A percentile compares a stretch with the other conserved stretches of the same genome.
Evolutionary conservation across 2,888 invertebrate genomes (phyloP).

Genomic region (Hetaerina titia): DNA sequence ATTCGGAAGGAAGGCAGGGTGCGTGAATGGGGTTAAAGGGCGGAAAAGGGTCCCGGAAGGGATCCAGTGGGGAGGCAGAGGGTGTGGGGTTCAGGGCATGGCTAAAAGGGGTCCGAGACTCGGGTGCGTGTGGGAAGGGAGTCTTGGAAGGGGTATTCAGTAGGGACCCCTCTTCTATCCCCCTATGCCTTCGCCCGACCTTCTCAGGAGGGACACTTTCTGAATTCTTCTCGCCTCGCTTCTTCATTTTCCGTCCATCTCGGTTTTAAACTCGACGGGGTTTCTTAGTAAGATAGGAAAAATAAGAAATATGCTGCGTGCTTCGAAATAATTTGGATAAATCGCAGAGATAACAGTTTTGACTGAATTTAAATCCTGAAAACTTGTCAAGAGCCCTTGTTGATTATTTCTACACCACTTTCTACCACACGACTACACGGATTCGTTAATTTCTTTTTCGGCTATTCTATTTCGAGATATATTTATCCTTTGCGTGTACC

Average conservation of each 20-base stretch:
- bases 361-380: not conserved
- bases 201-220: not conserved
- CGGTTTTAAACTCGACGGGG: not conserved
- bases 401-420: too few species aligned
- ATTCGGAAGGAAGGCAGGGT: not conserved
- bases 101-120: not conserved
- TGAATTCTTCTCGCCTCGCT: slow-evolving; percentile 53
- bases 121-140: not conserved
- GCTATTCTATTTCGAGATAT: too few species aligned
- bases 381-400: not conserved
- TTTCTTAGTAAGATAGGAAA: not conserved
- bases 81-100: not conserved
- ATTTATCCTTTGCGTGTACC: too few species aligned
- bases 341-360: not conserved
- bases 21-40: not conserved
- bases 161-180: not conserved
- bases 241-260: slow-evolving; percentile 28
- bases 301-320: not conserved
- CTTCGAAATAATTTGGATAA: not conserved
- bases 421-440: too few species aligned
- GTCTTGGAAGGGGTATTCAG: not conserved
- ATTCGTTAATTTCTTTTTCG: too few species aligned
- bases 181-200: not conserved
- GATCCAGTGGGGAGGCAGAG: not conserved
- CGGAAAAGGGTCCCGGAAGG: slow-evolving; percentile 28